A percentile compares a stretch with the other conserved stretches of the same genome.
Evolutionary conservation across 2,113 vertebrate species (phyloP).

Genomic region (Syngnathus scovelli): DNA sequence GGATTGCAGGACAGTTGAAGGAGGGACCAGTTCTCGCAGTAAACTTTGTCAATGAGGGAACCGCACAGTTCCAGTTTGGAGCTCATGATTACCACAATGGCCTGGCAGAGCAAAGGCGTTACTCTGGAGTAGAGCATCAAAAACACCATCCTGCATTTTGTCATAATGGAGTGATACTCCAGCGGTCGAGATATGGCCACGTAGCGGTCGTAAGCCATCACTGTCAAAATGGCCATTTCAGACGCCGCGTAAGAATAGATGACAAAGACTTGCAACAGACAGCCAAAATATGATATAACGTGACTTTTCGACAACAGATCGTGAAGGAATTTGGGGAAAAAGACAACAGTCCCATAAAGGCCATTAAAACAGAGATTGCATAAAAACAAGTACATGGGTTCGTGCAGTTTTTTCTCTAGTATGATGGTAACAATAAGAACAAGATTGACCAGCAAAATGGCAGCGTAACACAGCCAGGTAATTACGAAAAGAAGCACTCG

Average conservation of each 20-base stretch:
- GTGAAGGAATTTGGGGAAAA: slow-evolving; percentile 27
- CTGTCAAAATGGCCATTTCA: slow-evolving; percentile 19
- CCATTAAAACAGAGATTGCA: slow-evolving; percentile 24
- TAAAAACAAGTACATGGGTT: slow-evolving; percentile 28
- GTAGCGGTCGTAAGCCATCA: slow-evolving; percentile 33
- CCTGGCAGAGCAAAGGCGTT: slow-evolving; percentile 10
- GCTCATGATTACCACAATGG: neutral
- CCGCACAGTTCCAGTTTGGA: slow-evolving; percentile 37
- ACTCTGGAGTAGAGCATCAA: slow-evolving; percentile 24
- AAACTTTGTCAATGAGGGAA: slow-evolving; percentile 34
- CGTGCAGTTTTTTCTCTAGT: slow-evolving; percentile 24
- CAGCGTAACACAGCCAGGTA: slow-evolving; percentile 8
- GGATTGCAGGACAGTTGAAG: slow-evolving; percentile 36
- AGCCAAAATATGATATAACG: slow-evolving; percentile 22
- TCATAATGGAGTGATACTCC: slow-evolving; percentile 34
- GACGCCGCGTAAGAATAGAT: slow-evolving; percentile 11
- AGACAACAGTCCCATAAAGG: slow-evolving; percentile 14
- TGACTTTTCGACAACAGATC: slow-evolving; percentile 21
- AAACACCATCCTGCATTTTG: neutral
- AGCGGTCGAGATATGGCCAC: slow-evolving; percentile 43
- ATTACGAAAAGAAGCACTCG: neutral
- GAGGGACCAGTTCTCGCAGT: slow-evolving; percentile 50
- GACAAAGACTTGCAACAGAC: slow-evolving; percentile 23
- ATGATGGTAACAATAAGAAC: slow-evolving; percentile 36
- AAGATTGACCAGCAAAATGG: slow-evolving; percentile 22